phyloP scores from a whole-genome alignment of 2,797 vertebrate species.

The Neomorphus geoffroyi region DNA sequence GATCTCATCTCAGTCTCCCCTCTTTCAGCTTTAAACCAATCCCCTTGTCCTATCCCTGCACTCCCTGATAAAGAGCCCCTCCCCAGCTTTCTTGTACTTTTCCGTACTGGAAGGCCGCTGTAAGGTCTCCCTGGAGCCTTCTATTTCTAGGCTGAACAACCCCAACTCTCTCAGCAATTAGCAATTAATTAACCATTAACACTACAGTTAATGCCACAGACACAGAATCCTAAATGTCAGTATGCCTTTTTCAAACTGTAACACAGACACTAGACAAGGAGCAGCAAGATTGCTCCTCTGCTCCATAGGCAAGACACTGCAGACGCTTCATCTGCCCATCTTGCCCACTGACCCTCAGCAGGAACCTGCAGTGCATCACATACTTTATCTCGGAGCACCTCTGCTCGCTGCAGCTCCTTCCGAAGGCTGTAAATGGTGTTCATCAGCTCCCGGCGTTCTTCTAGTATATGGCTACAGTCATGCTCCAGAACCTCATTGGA shows the following conservation, averaged over 20 bases:
- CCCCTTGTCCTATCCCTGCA: no score
- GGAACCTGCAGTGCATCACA: fast-evolving
- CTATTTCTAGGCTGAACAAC: no score
- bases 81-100: no score
- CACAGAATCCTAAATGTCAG: neutral
- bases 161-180: no score
- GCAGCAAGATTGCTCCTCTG: neutral
- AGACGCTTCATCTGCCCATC: neutral
- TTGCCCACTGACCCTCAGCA: neutral
- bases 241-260: neutral
- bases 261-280: neutral
- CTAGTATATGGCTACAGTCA: constrained; percentile 69
- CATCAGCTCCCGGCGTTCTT: constrained; percentile 78
- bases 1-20: no score
- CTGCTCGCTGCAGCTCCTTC: constrained; percentile 79
- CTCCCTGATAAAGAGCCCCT: no score
- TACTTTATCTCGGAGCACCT: constrained; percentile 82
- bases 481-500: constrained; percentile 70
- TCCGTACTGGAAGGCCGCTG: no score
- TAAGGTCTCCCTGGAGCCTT: no score
- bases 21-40: no score
- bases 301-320: neutral
- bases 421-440: constrained; percentile 80
- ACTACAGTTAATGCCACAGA: no score
- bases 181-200: no score